Percentiles rank a stretch among this genome's conserved stretches.
phyloP scores from a whole-genome alignment of 2,888 invertebrate genomes.

The Yponomeuta plumbellus region DNA sequence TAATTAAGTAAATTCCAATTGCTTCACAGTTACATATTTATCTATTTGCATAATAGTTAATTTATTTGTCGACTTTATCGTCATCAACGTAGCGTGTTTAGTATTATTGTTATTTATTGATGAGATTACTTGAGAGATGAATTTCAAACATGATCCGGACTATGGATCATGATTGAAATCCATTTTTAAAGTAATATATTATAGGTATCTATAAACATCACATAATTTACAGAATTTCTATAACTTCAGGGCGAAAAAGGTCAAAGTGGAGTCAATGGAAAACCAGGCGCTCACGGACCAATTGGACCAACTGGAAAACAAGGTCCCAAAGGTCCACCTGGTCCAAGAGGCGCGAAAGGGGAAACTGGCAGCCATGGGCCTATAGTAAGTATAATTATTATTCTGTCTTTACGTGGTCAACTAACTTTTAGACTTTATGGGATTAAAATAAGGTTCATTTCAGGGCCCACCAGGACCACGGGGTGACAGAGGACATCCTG shows the following conservation, averaged over 20 bases:
- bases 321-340: slow-evolving; percentile 69
- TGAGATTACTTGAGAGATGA: too few species aligned
- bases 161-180: too few species aligned
- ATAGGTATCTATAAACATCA: too few species aligned
- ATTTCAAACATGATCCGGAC: too few species aligned
- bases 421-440: background rate
- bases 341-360: slow-evolving; percentile 57
- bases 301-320: slow-evolving; percentile 25
- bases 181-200: too few species aligned
- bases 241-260: background rate
- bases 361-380: slow-evolving; percentile 21
- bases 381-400: background rate
- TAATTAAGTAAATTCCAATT: too few species aligned
- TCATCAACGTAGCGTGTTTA: too few species aligned
- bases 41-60: too few species aligned
- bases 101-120: too few species aligned
- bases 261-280: background rate
- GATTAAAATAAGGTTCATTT: slow-evolving; percentile 7
- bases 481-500: slow-evolving; percentile 27
- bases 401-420: background rate
- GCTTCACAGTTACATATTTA: too few species aligned
- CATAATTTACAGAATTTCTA: background rate
- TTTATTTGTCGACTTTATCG: too few species aligned
- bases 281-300: slow-evolving; percentile 1
- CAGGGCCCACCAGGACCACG: slow-evolving; percentile 6